These are phyloP conservation scores for Selenia dentaria DNA, from an alignment of 2,888 invertebrate genomes.

Conservation along the genomic window DNA sequence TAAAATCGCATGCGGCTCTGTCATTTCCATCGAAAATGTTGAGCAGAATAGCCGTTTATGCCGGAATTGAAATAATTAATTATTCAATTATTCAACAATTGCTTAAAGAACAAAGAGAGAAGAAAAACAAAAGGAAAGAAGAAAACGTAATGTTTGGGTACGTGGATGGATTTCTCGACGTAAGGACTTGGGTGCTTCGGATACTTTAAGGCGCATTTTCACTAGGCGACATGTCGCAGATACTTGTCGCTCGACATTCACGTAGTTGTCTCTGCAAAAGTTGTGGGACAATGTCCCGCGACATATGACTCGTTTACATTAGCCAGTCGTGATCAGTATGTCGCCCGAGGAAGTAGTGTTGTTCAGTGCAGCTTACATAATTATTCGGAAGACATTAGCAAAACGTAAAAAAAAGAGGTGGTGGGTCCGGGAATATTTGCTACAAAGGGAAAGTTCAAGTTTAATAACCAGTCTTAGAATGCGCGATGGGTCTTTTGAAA, in stretches of 20 bases:
- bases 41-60: conserved; percentile 41
- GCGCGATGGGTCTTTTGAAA: conserved; percentile 28
- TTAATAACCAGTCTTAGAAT: conserved; percentile 24
- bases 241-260: conserved; percentile 17
- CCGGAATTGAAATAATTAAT: conserved; percentile 31
- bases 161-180: too few relatives aligned
- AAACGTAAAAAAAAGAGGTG: conserved; percentile 29
- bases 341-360: too few relatives aligned
- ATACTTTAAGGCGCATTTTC: conserved; percentile 2
- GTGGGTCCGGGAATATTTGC: conserved; percentile 24
- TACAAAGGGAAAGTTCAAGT: conserved; percentile 22
- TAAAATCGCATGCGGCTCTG: conserved; percentile 49
- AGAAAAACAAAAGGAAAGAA: too few relatives aligned
- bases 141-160: too few relatives aligned
- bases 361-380: conserved; percentile 11
- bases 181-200: too few relatives aligned
- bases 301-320: conserved; percentile 15
- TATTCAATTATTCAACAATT: conserved; percentile 34
- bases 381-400: conserved; percentile 23
- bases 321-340: conserved; percentile 11
- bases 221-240: conserved; percentile 23
- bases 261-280: conserved; percentile 7
- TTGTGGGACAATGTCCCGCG: conserved; percentile 9
- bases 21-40: conserved; percentile 45
- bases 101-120: too few relatives aligned